A percentile compares a stretch with the other conserved stretches of the same genome.
These are phyloP conservation scores for Parambassis ranga DNA, from an alignment of 2,797 vertebrate species.

Conservation along the genomic window DNA sequence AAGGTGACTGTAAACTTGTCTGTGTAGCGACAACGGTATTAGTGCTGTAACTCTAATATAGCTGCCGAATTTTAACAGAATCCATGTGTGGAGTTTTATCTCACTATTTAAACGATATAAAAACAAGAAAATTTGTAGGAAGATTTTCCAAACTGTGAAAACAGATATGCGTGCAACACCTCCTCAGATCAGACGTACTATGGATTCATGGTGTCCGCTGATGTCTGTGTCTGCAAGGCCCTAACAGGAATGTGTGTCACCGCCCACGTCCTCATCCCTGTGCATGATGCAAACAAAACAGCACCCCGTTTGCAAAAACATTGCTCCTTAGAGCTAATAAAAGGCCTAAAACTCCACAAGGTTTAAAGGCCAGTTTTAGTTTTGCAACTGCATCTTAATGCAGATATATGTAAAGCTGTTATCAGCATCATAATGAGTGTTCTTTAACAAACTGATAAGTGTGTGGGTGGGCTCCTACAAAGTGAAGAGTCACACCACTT, in stretches of 20 bases:
- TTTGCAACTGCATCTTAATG: neutral
- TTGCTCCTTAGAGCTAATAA: neutral
- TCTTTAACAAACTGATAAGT: neutral
- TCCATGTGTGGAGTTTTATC: no score
- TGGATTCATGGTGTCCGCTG: no score
- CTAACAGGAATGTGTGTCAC: neutral
- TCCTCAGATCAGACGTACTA: no score
- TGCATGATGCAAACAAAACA: neutral
- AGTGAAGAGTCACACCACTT: constrained; percentile 28
- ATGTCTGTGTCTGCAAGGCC: no score
- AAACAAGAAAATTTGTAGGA: no score
- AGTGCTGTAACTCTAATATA: no score
- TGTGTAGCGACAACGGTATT: no score
- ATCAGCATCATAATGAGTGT: neutral
- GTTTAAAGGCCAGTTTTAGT: neutral
- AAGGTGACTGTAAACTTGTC: no score
- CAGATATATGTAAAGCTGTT: neutral
- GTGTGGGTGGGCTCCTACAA: neutral
- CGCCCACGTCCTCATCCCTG: neutral
- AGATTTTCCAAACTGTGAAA: no score
- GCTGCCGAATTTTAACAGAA: no score
- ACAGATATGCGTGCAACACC: no score
- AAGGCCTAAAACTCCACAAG: neutral
- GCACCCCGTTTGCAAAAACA: neutral
- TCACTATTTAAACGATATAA: no score